Percentiles rank a stretch among this genome's conserved stretches.
Evolutionary conservation across 2,888 invertebrate genomes (phyloP).

Genomic region (Eilema sororculum): DNA sequence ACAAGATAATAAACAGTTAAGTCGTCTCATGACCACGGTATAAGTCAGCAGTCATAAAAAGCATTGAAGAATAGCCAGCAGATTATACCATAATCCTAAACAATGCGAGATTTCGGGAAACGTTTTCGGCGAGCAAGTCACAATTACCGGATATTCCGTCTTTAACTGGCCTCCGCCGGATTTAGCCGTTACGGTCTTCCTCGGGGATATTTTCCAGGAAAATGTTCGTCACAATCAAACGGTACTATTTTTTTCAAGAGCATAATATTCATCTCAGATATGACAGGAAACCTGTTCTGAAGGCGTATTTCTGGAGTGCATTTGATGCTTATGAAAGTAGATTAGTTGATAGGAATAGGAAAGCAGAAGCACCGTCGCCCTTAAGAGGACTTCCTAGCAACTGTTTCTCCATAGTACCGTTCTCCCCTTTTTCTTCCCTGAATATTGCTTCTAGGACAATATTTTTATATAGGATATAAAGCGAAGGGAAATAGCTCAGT

Average conservation of each 20-base stretch:
- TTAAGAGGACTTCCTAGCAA: too few species aligned
- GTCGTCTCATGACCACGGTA: not conserved
- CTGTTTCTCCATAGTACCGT: too few species aligned
- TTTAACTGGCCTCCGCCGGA: constrained; percentile 55
- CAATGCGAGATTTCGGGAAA: constrained; percentile 54
- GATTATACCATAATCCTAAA: constrained; percentile 51
- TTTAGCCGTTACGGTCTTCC: constrained; percentile 42
- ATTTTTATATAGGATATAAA: too few species aligned
- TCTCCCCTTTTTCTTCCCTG: too few species aligned
- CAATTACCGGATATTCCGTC: constrained; percentile 63
- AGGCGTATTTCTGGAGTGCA: too few species aligned
- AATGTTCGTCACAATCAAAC: constrained; percentile 43
- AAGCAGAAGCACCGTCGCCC: too few species aligned
- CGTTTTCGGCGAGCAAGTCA: constrained; percentile 59
- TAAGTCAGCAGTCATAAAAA: constrained; percentile 23
- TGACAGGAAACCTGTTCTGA: not conserved
- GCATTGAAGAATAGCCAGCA: constrained; percentile 32
- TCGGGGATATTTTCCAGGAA: constrained; percentile 54
- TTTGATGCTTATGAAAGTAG: too few species aligned
- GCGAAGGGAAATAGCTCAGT: too few species aligned
- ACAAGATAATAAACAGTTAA: not conserved
- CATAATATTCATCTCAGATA: constrained; percentile 15
- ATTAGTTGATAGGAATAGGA: too few species aligned
- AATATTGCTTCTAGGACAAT: too few species aligned
- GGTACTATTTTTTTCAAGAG: constrained; percentile 36